Conservation (phyloP, 2,113 vertebrate species). For the Dicerorhinus sumatrensis region DNA sequence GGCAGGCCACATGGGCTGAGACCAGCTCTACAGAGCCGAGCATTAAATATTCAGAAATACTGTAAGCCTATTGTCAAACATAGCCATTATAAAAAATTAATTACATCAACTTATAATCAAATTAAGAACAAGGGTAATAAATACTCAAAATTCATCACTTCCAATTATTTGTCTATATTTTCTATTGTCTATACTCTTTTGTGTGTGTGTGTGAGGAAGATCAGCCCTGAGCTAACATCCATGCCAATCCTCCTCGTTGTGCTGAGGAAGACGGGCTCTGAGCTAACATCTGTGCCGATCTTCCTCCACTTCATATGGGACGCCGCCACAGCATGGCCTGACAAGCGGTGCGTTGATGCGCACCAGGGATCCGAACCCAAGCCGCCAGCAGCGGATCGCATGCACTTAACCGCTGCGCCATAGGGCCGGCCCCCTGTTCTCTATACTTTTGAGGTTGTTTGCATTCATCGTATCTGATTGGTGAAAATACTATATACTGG, state of each 20-base stretch:
- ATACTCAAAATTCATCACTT: not conserved
- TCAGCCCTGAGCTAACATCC: too few relatives aligned
- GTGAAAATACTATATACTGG: accelerated
- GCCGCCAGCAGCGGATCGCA: too few relatives aligned
- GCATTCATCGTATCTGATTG: accelerated
- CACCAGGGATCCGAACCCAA: too few relatives aligned
- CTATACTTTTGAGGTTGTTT: too few relatives aligned
- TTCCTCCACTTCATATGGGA: too few relatives aligned
- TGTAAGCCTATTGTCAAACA: not conserved
- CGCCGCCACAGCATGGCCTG: too few relatives aligned
- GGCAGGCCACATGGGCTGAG: not conserved
- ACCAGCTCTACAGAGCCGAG: not conserved
- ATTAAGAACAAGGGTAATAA: not conserved
- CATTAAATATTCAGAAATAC: not conserved
- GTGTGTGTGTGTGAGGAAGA: not conserved
- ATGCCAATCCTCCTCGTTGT: too few relatives aligned
- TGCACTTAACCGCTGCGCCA: too few relatives aligned
- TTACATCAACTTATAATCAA: not conserved
- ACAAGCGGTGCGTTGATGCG: too few relatives aligned
- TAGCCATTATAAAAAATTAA: not conserved
- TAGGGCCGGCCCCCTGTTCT: not conserved
- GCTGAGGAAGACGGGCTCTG: too few relatives aligned
- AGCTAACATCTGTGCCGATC: too few relatives aligned
- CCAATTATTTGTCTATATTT: not conserved
- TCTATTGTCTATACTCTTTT: not conserved